phyloP scores from a whole-genome alignment of 2,113 vertebrate species.

The Girardinichthys multiradiatus region DNA sequence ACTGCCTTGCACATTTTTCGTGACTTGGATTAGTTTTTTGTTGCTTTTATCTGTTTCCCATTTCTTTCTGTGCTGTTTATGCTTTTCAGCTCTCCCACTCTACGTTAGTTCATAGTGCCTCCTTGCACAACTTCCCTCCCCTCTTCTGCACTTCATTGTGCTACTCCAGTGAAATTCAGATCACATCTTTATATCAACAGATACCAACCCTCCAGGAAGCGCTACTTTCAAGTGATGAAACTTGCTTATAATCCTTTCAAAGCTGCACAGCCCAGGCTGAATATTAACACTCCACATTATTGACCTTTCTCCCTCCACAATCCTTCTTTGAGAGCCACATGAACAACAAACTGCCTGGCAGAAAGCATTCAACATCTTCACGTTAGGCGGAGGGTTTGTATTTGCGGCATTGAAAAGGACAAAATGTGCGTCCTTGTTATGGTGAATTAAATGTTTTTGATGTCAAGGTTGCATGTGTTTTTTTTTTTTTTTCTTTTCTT shows the following conservation, averaged over 20 bases:
- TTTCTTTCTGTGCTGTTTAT: constrained; percentile 37
- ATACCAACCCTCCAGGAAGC: constrained; percentile 61
- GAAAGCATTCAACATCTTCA: constrained; percentile 19
- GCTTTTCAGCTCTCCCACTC: constrained; percentile 45
- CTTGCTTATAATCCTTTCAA: constrained; percentile 67
- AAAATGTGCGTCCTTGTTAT: neutral
- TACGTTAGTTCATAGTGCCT: constrained; percentile 32
- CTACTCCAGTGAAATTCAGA: constrained; percentile 60
- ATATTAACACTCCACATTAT: constrained; percentile 65
- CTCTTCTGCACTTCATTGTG: constrained; percentile 37
- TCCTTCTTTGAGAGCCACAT: constrained; percentile 41
- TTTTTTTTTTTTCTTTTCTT: neutral
- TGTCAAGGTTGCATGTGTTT: neutral
- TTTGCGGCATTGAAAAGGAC: constrained; percentile 12
- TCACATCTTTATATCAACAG: constrained; percentile 74
- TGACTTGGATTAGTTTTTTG: constrained; percentile 34
- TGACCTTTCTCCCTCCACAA: constrained; percentile 60
- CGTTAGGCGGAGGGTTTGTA: constrained; percentile 24
- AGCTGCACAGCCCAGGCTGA: constrained; percentile 61
- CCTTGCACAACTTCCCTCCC: constrained; percentile 38
- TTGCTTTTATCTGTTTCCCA: constrained; percentile 48
- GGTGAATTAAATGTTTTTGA: neutral
- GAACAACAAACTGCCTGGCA: constrained; percentile 15
- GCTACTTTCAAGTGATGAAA: constrained; percentile 69
- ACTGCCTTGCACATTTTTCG: constrained; percentile 22